phyloP scores from a whole-genome alignment of 2,888 invertebrate species.

The Pegoplata infirma region DNA sequence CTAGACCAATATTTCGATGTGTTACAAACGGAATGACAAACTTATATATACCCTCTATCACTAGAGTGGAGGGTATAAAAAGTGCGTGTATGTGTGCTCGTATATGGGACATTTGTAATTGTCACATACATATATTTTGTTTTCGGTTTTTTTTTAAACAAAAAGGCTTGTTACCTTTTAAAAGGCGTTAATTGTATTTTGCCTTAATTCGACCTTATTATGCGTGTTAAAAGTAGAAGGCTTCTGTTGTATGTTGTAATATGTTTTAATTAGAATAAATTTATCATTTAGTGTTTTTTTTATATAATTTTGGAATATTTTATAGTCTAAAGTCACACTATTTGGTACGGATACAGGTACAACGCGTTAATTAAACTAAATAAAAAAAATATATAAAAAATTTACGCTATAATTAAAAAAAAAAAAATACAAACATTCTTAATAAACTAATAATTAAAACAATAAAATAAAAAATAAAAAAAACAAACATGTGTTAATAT shows the following conservation, averaged over 20 bases:
- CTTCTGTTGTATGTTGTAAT: not conserved
- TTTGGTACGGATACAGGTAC: not conserved
- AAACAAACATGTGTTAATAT: not conserved
- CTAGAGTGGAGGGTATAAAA: too few species aligned
- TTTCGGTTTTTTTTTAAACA: not conserved
- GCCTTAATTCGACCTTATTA: not conserved
- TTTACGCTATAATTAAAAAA: not conserved
- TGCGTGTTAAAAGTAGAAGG: not conserved
- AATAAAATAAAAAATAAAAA: not conserved
- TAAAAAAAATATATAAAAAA: too few species aligned
- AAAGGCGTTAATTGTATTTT: not conserved
- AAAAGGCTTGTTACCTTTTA: slow-evolving; percentile 13
- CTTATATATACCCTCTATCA: too few species aligned
- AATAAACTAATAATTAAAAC: not conserved
- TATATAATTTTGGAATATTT: not conserved
- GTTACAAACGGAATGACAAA: too few species aligned
- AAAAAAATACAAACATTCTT: not conserved
- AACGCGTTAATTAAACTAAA: slow-evolving; percentile 1
- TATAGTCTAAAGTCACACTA: slow-evolving; percentile 31
- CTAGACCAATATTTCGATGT: too few species aligned
- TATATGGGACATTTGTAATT: not conserved
- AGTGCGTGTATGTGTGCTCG: slow-evolving; percentile 1
- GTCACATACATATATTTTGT: not conserved
- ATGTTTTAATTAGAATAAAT: slow-evolving; percentile 21
- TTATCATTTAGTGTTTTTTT: slow-evolving; percentile 5